phyloP scores from a whole-genome alignment of 2,113 vertebrate genomes.

The Epinephelus fuscoguttatus region DNA sequence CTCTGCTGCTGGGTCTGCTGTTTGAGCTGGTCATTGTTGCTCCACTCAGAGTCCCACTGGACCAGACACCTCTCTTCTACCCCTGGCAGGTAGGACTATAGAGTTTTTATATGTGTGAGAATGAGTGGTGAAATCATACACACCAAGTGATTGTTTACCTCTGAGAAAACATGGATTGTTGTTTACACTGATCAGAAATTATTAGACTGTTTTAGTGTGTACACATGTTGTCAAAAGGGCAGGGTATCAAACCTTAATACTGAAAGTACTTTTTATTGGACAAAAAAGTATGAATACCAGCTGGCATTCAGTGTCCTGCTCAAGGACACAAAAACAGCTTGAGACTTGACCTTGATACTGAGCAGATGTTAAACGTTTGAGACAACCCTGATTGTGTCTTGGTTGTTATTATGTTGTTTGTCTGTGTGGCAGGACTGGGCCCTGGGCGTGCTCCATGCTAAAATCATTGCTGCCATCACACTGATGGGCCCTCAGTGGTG shows the following conservation, averaged over 20 bases:
- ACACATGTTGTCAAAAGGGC: neutral
- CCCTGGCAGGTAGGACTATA: conserved; percentile 93
- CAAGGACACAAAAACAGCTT: neutral
- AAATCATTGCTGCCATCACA: conserved; percentile 98
- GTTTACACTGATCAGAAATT: neutral
- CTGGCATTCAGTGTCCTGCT: neutral
- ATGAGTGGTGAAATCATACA: too few relatives aligned
- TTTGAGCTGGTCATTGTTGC: conserved; percentile 97
- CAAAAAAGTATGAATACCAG: neutral
- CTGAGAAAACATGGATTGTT: neutral
- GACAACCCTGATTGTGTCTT: neutral
- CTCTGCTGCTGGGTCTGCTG: conserved; percentile 92
- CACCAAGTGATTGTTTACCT: too few relatives aligned
- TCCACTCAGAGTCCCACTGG: conserved; percentile 93
- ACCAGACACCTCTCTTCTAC: conserved; percentile 97
- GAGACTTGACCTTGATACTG: neutral
- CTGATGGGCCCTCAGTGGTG: conserved; percentile 99
- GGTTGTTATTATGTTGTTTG: neutral
- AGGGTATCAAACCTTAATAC: neutral
- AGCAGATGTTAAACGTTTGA: neutral
- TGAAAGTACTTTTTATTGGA: too few relatives aligned
- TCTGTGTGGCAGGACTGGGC: conserved; percentile 91
- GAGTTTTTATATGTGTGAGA: neutral
- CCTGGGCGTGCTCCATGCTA: conserved; percentile 97
- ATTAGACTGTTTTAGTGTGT: neutral